These are phyloP conservation scores for Macrosoma leucophasiata DNA, from an alignment of 2,888 invertebrate species.

Conservation along the genomic window DNA sequence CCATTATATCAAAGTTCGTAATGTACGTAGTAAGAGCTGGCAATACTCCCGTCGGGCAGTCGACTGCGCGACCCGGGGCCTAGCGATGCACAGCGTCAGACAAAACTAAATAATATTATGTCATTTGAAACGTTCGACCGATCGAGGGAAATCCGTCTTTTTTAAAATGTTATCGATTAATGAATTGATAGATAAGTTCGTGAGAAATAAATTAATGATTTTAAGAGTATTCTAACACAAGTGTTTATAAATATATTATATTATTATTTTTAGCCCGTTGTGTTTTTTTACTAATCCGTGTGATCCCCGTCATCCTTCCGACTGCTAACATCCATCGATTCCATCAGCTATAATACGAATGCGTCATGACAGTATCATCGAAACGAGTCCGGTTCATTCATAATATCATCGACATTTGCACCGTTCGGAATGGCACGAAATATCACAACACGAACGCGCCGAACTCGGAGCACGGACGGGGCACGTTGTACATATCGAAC, in stretches of 20 bases:
- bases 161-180: constrained; percentile 63
- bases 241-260: constrained; percentile 76
- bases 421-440: constrained; percentile 21
- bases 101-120: constrained; percentile 26
- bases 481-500: constrained; percentile 37
- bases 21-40: constrained; percentile 30
- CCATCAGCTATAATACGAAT: constrained; percentile 61
- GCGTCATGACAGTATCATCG: constrained; percentile 21
- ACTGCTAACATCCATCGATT: constrained; percentile 45
- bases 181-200: constrained; percentile 71
- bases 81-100: constrained; percentile 2
- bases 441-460: constrained; percentile 3
- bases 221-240: constrained; percentile 75
- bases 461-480: constrained; percentile 1
- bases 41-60: constrained; percentile 23
- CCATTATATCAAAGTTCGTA: constrained; percentile 28
- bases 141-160: constrained; percentile 59
- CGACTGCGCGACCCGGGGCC: not conserved
- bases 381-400: constrained; percentile 14
- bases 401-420: constrained; percentile 29
- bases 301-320: constrained; percentile 44
- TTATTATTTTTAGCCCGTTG: constrained; percentile 72
- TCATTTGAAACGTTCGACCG: constrained; percentile 39
- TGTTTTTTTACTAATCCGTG: constrained; percentile 67
- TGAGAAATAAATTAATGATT: constrained; percentile 74